Evolutionary conservation across 2,888 invertebrate genomes (phyloP).

Genomic region (Zaprionus obscuricornis): DNA sequence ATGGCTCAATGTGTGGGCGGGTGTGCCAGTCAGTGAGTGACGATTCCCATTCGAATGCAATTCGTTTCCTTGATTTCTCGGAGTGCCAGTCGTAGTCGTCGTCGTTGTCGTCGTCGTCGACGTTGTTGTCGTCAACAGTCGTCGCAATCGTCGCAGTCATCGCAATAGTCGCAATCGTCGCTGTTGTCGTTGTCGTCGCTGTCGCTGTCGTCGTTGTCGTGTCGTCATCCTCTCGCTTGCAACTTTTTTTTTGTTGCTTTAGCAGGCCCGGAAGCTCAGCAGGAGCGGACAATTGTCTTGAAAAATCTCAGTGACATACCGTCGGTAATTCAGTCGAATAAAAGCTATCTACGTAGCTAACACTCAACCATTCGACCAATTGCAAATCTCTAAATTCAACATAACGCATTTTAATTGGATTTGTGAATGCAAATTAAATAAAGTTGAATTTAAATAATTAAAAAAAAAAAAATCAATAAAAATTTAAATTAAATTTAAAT

Average conservation of each 20-base stretch:
- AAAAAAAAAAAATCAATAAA: too few relatives aligned
- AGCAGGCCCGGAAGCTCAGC: constrained; percentile 5
- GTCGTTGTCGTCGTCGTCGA: too few relatives aligned
- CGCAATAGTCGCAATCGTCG: constrained; percentile 31
- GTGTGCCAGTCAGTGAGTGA: constrained; percentile 58
- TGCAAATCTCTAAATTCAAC: too few relatives aligned
- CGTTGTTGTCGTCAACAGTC: constrained; percentile 11
- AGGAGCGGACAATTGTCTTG: constrained; percentile 24
- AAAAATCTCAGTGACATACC: constrained; percentile 80
- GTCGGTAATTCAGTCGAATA: constrained; percentile 76
- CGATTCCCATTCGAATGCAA: constrained; percentile 78
- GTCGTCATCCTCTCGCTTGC: constrained; percentile 41
- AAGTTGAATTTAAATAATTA: too few relatives aligned
- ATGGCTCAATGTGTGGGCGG: constrained; percentile 39
- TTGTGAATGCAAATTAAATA: too few relatives aligned
- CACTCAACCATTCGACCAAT: too few relatives aligned
- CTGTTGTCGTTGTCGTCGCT: constrained; percentile 18
- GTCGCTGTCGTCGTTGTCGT: constrained; percentile 37
- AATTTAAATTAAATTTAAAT: too few relatives aligned
- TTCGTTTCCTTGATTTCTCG: constrained; percentile 79
- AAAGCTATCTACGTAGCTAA: too few relatives aligned
- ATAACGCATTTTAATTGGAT: too few relatives aligned
- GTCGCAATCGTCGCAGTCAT: constrained; percentile 18
- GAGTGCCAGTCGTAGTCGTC: constrained; percentile 44
- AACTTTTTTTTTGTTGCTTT: too few relatives aligned